Evolutionary conservation across 1,140 invertebrate species (phyloP), one percentile per base, ranked within the genome.

Genomic region (Cydia strobilella): DNA sequence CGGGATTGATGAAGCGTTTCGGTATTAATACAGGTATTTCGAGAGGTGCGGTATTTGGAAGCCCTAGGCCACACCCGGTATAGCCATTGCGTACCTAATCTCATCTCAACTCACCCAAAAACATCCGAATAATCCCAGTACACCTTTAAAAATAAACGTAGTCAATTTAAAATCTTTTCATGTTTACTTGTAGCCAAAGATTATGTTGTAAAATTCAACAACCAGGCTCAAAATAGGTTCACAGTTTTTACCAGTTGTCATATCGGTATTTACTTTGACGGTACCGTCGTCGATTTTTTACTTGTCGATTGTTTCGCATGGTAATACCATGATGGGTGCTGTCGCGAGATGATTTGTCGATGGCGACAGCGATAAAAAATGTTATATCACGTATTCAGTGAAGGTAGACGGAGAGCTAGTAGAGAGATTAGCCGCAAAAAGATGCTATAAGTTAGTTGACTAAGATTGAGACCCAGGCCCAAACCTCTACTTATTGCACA

Each of bases 191-290:
- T 18, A 54, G n/a, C n/a, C 12, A 54, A n/a, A 54, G 51, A 54
- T 54, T 54, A 54, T 18, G 51, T 54, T 54, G 51, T 18, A 54
- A 54, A 54, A 54, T 54, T 54, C n/a, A 54, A 54, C 51, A 48
- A n/a, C 15, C 45, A 54, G n/a, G n/a, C 15, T 54, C 15, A 54
- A 54, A 54, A 54, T 54, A 54, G 51, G 15, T 48, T 48, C 45
- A 3, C 51, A 45, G 42, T 54, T 54, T 54, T 54, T 54, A 54
- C 7, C 15, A 13, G 15, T 1, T 54, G 51, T 54, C 51, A 54
- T 54, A 54, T 54, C n/a, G 51, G 51, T 54, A 54, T 54, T n/a
- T 54, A 54, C 51, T 54, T 54, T 54, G 51, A 54, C n/a, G 51
- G 51, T 13, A 54, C 51, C 51, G 15, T 54, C 51, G n/a, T 54